These are phyloP conservation scores for Morus bassanus DNA, from an alignment of 2,797 vertebrate genomes.

Conservation along the genomic window DNA sequence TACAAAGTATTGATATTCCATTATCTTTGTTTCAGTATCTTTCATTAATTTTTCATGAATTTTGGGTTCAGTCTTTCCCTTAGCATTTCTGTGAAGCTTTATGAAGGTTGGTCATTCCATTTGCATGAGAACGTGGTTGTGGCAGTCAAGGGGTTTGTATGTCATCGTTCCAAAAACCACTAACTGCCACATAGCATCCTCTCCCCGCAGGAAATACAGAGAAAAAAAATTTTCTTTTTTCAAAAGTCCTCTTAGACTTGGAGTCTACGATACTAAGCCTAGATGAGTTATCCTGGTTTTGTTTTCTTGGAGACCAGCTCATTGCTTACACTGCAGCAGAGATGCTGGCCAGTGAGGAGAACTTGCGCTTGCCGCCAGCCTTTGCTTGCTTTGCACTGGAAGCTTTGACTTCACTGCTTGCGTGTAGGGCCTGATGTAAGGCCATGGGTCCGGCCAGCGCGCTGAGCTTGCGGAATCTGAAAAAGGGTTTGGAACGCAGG, in stretches of 20 bases:
- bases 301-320: background rate
- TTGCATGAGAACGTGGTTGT: background rate
- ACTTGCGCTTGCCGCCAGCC: background rate
- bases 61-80: background rate
- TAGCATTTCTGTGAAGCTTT: background rate
- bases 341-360: background rate
- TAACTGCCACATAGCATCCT: background rate
- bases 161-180: background rate
- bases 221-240: background rate
- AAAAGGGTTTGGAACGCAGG: background rate
- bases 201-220: background rate
- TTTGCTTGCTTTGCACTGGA: background rate
- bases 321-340: background rate
- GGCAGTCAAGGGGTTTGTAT: background rate
- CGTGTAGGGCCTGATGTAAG: background rate
- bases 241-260: background rate
- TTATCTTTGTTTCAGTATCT: background rate
- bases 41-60: background rate
- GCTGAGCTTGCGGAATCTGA: background rate
- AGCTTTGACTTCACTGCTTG: background rate
- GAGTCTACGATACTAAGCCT: background rate
- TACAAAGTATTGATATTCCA: background rate
- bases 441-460: too few relatives aligned
- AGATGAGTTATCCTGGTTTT: background rate
- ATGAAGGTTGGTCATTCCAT: background rate